These are phyloP conservation scores for Bombus affinis DNA, from an alignment of 1,140 invertebrate genomes.

Conservation along the genomic window DNA sequence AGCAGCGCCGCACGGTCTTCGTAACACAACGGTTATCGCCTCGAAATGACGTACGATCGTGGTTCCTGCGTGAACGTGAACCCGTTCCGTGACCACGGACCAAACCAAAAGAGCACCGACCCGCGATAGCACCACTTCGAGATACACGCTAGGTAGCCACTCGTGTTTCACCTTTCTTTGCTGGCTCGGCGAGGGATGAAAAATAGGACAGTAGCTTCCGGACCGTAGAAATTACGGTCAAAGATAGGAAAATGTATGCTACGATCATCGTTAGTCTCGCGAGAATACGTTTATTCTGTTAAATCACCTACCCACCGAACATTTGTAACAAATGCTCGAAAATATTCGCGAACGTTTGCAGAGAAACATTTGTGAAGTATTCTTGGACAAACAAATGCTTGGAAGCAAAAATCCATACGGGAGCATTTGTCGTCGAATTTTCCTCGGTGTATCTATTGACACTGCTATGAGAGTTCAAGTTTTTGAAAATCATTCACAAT, in stretches of 20 bases:
- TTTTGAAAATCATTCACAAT: too few species aligned
- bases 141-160: conserved; percentile 3
- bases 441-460: too few species aligned
- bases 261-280: not conserved
- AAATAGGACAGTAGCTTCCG: conserved; percentile 8
- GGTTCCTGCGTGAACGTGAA: conserved; percentile 22
- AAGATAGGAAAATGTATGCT: conserved; percentile 14
- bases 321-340: not conserved
- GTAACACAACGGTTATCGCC: conserved; percentile 50
- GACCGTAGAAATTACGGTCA: not conserved
- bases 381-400: not conserved
- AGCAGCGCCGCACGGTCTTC: conserved; percentile 23
- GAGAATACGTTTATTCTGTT: not conserved
- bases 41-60: conserved; percentile 44
- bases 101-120: conserved; percentile 14
- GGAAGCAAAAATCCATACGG: not conserved
- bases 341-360: not conserved
- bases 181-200: not conserved
- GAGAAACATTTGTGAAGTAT: too few species aligned
- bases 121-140: conserved; percentile 20
- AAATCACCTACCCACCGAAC: not conserved
- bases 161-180: not conserved
- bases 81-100: conserved; percentile 22
- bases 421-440: not conserved
- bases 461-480: too few species aligned